These are phyloP conservation scores for Psilopogon haemacephalus DNA, from an alignment of 2,113 vertebrate species.

Conservation along the genomic window DNA sequence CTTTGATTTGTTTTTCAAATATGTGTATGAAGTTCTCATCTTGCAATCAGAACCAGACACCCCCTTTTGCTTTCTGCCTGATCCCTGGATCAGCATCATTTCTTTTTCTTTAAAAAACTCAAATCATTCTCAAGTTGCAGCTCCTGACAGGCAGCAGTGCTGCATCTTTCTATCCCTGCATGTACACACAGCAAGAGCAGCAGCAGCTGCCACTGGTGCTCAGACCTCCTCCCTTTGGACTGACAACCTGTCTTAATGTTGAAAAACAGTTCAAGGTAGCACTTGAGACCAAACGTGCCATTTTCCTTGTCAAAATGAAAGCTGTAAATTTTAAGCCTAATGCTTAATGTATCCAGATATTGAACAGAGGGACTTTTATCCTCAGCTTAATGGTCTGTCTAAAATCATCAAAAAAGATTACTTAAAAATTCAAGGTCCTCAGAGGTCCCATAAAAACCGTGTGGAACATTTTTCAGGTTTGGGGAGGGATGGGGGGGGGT, in stretches of 20 bases:
- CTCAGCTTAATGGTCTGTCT: conserved; percentile 78
- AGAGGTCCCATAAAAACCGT: conserved; percentile 74
- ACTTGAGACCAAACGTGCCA: conserved; percentile 75
- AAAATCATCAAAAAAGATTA: conserved; percentile 81
- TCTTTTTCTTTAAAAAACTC: background rate
- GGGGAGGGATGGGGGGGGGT: background rate
- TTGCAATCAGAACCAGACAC: background rate
- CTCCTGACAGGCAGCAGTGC: background rate
- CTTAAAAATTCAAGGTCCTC: conserved; percentile 75
- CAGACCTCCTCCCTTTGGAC: conserved; percentile 62
- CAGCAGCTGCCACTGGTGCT: conserved; percentile 40
- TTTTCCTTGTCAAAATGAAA: conserved; percentile 82
- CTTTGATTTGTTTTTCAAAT: background rate
- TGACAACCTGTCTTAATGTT: conserved; percentile 73
- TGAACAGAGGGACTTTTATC: conserved; percentile 81
- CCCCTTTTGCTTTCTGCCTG: background rate
- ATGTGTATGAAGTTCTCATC: background rate
- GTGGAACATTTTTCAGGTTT: conserved; percentile 3
- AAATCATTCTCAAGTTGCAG: background rate
- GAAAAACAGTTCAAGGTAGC: conserved; percentile 77
- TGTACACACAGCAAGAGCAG: conserved; percentile 7
- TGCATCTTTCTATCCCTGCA: background rate
- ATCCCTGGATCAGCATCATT: background rate
- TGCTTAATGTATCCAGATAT: conserved; percentile 81
- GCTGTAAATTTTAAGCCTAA: conserved; percentile 80